Evolutionary conservation across 2,113 vertebrate species (phyloP), one percentile per base, ranked within the genome.

Genomic region (Cyphomyrus plagiostoma): DNA sequence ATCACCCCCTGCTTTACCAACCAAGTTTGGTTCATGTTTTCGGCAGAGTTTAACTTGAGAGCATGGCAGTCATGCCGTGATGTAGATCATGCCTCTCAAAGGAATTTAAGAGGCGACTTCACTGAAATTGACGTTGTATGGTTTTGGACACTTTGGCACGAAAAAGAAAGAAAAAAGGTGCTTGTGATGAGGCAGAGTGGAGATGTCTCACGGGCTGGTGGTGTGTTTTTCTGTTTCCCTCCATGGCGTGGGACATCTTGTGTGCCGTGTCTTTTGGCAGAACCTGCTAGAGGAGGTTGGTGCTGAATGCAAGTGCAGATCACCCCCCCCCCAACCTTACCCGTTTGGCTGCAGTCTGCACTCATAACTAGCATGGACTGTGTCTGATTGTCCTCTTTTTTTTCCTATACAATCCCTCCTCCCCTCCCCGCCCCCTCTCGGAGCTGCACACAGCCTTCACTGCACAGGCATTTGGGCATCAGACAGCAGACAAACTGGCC

Each of bases 271-370:
- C 93, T 95, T 93, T 93, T 95, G 93, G 94, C 95, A 96, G 96
- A 92, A 96, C 94, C 94, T 95, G 93, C 96, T 94, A 95, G 95
- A 95, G 95, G 96, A 96, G 96, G 96, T 96, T 95, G 95, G 96
- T 96, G 93, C 95, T 94, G 91, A 89, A 88, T 83, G 90, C 94
- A 94, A 91, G 93, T 93, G 93, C 91, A 85, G 90, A 66, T 66
- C 62, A 1, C 92, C 92, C 94, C 94, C 17, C 4, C 77, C 45
- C 48, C 50, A 50, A 39, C 80, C 39, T 39, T 46, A 52, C 50
- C 88, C 39, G 50, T 84, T 39, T 58, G 62, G 56, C 86, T 91
- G 88, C 88, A 84, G 90, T 70, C 88, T 87, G 89, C 88, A 89
- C 84, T 91, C 89, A 89, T 91, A 88, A 88, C 86, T 91, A 86